Conservation (phyloP, 1,140 invertebrate genomes). For the Lepidostoma basale region DNA sequence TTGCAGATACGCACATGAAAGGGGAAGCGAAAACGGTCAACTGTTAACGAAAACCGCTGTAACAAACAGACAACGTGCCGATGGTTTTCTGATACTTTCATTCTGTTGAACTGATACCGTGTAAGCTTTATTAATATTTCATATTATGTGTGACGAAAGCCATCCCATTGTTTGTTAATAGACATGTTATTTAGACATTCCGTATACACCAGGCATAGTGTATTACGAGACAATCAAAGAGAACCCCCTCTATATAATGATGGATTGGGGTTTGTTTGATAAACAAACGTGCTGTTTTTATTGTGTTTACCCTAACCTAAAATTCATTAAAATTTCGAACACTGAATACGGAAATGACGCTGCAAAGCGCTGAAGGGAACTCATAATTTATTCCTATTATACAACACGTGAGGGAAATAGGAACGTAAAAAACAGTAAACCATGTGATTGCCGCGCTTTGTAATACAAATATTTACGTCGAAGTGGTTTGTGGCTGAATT, state of each 20-base stretch:
- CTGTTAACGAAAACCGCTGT: too few species aligned
- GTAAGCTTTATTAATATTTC: background rate
- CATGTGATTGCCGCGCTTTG: too few species aligned
- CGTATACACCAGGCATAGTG: too few species aligned
- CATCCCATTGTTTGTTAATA: background rate
- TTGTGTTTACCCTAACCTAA: conserved; percentile 26
- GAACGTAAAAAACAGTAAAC: too few species aligned
- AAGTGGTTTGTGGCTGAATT: conserved; percentile 3
- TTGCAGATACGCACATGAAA: too few species aligned
- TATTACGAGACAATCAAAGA: too few species aligned
- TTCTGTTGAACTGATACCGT: background rate
- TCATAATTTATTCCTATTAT: too few species aligned
- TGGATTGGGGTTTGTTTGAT: conserved; percentile 28
- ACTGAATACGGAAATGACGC: background rate
- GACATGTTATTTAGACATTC: background rate
- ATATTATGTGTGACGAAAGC: background rate
- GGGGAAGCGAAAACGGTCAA: too few species aligned
- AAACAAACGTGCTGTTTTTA: conserved; percentile 31
- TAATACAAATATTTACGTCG: too few species aligned
- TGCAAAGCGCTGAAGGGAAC: too few species aligned
- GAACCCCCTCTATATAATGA: conserved; percentile 32
- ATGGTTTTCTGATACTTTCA: background rate
- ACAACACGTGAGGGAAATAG: too few species aligned
- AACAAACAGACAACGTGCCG: too few species aligned
- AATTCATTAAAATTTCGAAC: conserved; percentile 32